phyloP scores from a whole-genome alignment of 2,113 vertebrate genomes.

The Phoxinus phoxinus region DNA sequence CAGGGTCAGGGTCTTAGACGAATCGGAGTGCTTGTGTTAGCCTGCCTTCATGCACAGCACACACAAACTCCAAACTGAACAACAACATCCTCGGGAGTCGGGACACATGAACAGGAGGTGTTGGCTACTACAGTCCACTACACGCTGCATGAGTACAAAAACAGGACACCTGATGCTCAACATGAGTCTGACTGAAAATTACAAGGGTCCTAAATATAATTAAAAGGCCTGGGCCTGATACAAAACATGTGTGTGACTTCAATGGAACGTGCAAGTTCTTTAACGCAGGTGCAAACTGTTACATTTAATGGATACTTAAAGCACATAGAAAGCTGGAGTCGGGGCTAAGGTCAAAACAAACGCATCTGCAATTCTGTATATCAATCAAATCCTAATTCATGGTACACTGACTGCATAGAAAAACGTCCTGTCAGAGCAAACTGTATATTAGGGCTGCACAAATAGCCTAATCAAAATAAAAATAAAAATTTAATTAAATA shows the following conservation, averaged over 20 bases:
- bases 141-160: conserved; percentile 18
- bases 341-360: background rate
- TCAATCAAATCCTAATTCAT: background rate
- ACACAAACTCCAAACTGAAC: background rate
- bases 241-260: conserved; percentile 16
- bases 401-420: background rate
- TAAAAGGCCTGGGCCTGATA: background rate
- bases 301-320: conserved; percentile 18
- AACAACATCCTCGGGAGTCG: conserved; percentile 36
- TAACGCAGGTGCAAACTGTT: conserved; percentile 24
- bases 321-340: background rate
- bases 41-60: background rate
- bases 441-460: background rate
- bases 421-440: background rate
- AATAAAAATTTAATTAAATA: too few species aligned
- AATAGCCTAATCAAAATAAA: background rate
- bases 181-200: background rate
- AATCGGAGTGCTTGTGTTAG: background rate
- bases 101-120: conserved; percentile 40
- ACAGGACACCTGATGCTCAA: conserved; percentile 18
- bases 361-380: background rate
- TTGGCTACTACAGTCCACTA: conserved; percentile 22
- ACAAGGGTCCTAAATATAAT: background rate
- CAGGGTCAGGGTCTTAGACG: background rate
- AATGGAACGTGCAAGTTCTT: conserved; percentile 18